Evolutionary conservation across 2,888 invertebrate species (phyloP).

Genomic region (Antitype chi): DNA sequence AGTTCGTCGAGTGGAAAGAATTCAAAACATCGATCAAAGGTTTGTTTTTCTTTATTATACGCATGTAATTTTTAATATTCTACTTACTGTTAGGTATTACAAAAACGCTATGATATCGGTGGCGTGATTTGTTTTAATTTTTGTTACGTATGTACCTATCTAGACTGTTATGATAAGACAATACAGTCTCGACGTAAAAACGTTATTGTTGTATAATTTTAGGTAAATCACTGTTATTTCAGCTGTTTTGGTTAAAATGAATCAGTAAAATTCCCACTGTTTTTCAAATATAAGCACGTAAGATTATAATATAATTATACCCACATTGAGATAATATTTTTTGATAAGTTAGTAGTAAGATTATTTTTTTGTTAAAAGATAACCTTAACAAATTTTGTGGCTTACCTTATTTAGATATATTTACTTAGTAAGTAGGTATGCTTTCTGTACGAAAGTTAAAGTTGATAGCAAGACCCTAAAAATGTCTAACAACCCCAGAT

Average conservation of each 20-base stretch:
- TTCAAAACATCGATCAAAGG: slow-evolving; percentile 19
- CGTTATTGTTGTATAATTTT: slow-evolving; percentile 29
- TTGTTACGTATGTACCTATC: background rate
- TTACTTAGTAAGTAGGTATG: background rate
- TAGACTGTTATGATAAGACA: slow-evolving; percentile 9
- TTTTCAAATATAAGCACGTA: background rate
- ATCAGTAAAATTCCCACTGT: background rate
- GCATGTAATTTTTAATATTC: background rate
- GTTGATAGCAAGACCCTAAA: background rate
- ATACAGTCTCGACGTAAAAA: background rate
- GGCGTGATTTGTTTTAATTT: slow-evolving; percentile 9
- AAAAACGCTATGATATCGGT: background rate
- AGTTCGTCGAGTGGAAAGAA: background rate
- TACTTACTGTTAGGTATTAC: background rate
- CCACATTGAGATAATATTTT: background rate
- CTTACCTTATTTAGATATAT: background rate
- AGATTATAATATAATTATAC: background rate
- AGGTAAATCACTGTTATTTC: slow-evolving; percentile 8
- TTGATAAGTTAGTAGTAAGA: background rate
- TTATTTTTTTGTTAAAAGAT: no score
- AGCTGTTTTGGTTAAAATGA: slow-evolving; percentile 3
- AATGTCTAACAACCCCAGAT: background rate
- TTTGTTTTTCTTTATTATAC: slow-evolving; percentile 34
- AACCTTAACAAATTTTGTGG: no score
- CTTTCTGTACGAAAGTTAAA: no score